Base-by-base conservation (phyloP, 2,797 vertebrate species). In the Pangasius krempfi region DNA sequence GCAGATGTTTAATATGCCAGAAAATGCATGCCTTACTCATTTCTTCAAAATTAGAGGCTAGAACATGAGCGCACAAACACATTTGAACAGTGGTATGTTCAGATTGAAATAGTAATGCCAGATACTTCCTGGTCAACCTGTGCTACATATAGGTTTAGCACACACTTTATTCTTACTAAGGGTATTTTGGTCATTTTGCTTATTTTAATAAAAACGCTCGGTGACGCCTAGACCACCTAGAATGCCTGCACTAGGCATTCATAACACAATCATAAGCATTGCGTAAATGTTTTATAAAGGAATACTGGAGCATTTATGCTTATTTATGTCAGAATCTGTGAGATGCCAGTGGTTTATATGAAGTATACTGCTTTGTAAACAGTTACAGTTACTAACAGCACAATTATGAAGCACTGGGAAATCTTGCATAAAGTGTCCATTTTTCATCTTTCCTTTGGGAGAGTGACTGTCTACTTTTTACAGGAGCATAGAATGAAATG, bases 41-140 rank as follows among this genome's bases (percentile, higher is more conserved):
- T 37, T 88, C 22, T 72, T 5, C 20, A 40, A 81, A 13, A 37
- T 81, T 13, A 37, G 78, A 37, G 10, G 18, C 64, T 9, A 52
- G 16, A 58, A 20, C 25, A 78, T 78, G 50, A 79, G 50, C n/a
- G 58, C 4, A 73, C 18, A 79, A 66, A 54, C 20, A 70, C 13
- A 70, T 85, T 52, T 72, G 33, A 78, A 88, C 52, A 79, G 14
- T 0, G 12, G 75, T 54, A 58, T 20, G 2, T 20, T 25, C 13
- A 56, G 33, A 85, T 25, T 5, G 78, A 54, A 85, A 78, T 12
- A 78, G 40, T 10, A 12, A 68, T 37, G 25, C 10, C n/a, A 40
- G 8, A 68, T 3, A 88, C 50, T 85, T 83, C 87, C 68, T 85
- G 83, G 66, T 80, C 50, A 79, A 79, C 60, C 33, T 33, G 62